These are phyloP conservation scores for Stramonita haemastoma DNA, from an alignment of 2,888 invertebrate genomes.

Conservation along the genomic window DNA sequence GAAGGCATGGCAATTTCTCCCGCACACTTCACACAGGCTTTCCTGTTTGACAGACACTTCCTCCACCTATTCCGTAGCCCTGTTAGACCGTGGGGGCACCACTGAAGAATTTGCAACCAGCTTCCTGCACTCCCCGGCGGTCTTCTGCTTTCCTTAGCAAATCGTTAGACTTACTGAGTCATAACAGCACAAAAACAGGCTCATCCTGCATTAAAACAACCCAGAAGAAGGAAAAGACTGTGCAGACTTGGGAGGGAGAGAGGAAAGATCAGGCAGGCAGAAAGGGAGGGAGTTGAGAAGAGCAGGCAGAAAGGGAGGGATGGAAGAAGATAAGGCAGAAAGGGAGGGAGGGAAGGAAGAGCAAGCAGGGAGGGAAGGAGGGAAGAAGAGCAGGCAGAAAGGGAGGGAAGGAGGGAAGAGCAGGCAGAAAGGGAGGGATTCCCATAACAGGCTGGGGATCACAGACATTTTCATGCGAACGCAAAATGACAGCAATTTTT, in stretches of 20 bases:
- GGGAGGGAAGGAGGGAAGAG: neutral
- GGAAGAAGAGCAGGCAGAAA: neutral
- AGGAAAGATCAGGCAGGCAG: too few species aligned
- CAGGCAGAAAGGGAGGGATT: slow-evolving; percentile 12
- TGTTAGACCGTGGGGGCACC: too few species aligned
- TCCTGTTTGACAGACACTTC: neutral
- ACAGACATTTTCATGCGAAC: neutral
- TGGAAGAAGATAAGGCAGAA: neutral
- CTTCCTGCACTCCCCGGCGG: too few species aligned
- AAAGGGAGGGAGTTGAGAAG: neutral
- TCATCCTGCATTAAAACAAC: neutral
- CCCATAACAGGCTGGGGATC: slow-evolving; percentile 20
- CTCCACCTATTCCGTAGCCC: too few species aligned
- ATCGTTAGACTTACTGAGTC: neutral
- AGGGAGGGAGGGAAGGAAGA: neutral
- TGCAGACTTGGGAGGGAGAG: neutral
- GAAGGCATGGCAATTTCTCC: neutral
- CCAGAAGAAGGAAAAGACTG: slow-evolving; percentile 15
- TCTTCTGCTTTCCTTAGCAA: too few species aligned
- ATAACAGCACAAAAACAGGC: neutral
- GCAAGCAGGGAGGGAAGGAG: too few species aligned
- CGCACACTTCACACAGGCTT: neutral
- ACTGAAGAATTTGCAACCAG: too few species aligned
- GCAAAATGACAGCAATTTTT: neutral
- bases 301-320: too few species aligned